A percentile compares a stretch with the other conserved stretches of the same genome.
phyloP scores from a whole-genome alignment of 1,140 invertebrate species.

The Drosophila insularis region DNA sequence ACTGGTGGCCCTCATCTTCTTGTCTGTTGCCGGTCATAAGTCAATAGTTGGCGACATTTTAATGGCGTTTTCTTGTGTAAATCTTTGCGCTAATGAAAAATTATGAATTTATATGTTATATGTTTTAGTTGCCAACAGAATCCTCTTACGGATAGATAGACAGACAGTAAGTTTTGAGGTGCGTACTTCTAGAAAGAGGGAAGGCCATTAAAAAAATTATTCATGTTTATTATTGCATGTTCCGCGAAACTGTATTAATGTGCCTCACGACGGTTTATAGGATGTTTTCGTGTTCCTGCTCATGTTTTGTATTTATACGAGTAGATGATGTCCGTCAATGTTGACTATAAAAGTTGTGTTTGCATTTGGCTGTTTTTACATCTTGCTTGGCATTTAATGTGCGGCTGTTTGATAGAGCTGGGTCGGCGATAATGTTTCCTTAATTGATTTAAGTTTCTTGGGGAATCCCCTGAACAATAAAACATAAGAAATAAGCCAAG shows the following conservation, averaged over 20 bases:
- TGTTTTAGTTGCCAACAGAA: not conserved
- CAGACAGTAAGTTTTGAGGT: too few relatives aligned
- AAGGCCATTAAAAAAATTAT: not conserved
- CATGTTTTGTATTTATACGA: not conserved
- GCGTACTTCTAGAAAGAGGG: not conserved
- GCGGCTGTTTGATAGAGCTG: constrained; percentile 15
- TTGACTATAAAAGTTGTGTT: constrained; percentile 23
- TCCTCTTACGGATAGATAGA: constrained; percentile 7
- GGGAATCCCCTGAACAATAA: too few relatives aligned
- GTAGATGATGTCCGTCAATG: not conserved
- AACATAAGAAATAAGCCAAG: too few relatives aligned
- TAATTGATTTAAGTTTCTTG: constrained; percentile 44
- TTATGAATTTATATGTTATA: constrained; percentile 59
- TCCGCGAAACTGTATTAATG: constrained; percentile 1
- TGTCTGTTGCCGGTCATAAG: constrained; percentile 62
- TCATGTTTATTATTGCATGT: constrained; percentile 1
- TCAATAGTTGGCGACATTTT: constrained; percentile 77
- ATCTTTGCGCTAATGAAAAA: constrained; percentile 71
- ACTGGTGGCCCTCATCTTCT: not conserved
- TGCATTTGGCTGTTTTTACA: constrained; percentile 27
- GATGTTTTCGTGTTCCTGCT: not conserved
- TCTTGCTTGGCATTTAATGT: constrained; percentile 16
- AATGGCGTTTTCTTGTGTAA: constrained; percentile 51
- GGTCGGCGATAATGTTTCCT: constrained; percentile 46
- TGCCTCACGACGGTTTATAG: not conserved